phyloP scores from a whole-genome alignment of 2,113 vertebrate genomes.

The Salminus brasiliensis region DNA sequence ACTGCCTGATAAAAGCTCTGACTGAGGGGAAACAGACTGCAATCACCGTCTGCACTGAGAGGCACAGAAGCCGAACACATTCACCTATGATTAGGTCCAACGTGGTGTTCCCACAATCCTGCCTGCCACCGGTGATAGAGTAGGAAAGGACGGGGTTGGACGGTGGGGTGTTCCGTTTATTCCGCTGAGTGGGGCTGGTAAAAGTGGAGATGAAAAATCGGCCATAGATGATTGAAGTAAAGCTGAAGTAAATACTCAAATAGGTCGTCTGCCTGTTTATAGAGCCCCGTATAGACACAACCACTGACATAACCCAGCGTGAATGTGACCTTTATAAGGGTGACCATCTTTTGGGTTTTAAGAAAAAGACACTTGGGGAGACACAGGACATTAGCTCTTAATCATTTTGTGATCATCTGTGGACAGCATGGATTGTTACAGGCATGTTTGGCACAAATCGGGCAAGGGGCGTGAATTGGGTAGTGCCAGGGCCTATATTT shows the following conservation, averaged over 20 bases:
- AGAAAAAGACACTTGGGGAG: too few relatives aligned
- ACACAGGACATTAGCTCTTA: too few relatives aligned
- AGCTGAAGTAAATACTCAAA: background rate
- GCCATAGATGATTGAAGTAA: background rate
- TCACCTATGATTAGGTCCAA: constrained; percentile 17
- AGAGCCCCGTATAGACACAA: background rate
- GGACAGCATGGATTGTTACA: too few relatives aligned
- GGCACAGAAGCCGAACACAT: constrained; percentile 14
- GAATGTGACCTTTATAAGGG: background rate
- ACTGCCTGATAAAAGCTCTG: constrained; percentile 36
- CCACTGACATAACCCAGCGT: background rate
- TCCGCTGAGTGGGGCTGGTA: background rate
- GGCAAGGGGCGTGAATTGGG: too few relatives aligned
- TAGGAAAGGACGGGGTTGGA: background rate
- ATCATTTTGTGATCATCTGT: too few relatives aligned
- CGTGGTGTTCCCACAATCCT: background rate
- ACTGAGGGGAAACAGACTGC: constrained; percentile 28
- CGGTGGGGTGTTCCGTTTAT: background rate
- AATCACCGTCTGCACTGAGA: constrained; percentile 1
- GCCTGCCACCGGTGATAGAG: background rate
- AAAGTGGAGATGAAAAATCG: background rate
- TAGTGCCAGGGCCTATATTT: too few relatives aligned
- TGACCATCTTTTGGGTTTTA: too few relatives aligned
- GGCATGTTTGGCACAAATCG: too few relatives aligned
- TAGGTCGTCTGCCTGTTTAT: background rate